phyloP scores from a whole-genome alignment of 2,113 vertebrate species.

The Diphyllodes magnificus region DNA sequence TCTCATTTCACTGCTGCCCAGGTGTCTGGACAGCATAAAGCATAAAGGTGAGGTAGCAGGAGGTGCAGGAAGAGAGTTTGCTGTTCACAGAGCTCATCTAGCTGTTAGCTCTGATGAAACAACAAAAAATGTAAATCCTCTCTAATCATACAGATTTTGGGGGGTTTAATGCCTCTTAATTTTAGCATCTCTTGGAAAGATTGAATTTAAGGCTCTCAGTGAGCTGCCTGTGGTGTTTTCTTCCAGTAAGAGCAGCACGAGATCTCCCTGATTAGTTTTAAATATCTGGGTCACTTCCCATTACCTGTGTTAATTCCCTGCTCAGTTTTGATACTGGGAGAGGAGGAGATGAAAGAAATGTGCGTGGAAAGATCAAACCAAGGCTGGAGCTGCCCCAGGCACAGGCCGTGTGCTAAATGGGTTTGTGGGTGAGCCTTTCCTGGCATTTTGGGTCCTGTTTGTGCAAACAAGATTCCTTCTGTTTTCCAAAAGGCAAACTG shows the following conservation, averaged over 20 bases:
- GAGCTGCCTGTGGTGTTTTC: background rate
- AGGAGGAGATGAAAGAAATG: background rate
- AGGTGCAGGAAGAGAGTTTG: background rate
- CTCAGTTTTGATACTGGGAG: background rate
- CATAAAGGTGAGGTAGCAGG: background rate
- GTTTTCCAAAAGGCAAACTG: background rate
- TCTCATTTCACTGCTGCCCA: background rate
- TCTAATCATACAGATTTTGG: background rate
- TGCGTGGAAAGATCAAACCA: background rate
- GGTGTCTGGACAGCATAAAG: background rate
- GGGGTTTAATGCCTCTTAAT: background rate
- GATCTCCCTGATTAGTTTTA: background rate
- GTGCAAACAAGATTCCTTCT: background rate
- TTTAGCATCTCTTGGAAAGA: background rate
- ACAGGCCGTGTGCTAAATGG: background rate
- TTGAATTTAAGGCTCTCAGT: background rate
- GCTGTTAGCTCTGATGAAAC: background rate
- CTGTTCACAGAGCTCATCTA: fast-evolving
- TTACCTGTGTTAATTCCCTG: background rate
- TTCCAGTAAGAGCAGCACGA: background rate
- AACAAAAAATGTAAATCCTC: background rate
- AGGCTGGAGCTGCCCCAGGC: background rate
- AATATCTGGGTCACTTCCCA: background rate
- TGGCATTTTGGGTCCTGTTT: background rate
- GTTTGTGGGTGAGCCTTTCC: background rate